Evolutionary conservation across 2,797 vertebrate genomes (phyloP).

Genomic region (Centroberyx gerrardi): DNA sequence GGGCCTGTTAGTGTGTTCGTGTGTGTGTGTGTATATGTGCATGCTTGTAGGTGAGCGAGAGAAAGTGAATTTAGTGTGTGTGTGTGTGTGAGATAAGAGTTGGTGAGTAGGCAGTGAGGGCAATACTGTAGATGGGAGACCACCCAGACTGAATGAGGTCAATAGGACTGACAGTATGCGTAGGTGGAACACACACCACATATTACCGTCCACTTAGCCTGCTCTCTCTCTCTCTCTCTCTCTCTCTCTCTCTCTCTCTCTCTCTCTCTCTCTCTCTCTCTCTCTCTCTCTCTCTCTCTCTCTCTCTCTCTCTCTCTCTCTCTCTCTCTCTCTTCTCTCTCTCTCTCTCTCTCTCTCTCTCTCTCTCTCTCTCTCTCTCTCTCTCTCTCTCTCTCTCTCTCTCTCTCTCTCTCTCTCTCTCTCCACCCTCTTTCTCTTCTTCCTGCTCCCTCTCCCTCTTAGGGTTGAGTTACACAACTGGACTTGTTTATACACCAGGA

Average conservation of each 20-base stretch:
- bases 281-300: constrained; percentile 18
- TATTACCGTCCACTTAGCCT: constrained; percentile 72
- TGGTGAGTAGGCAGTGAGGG: constrained; percentile 53
- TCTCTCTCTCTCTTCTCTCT: constrained; percentile 10
- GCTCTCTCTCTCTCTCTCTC: constrained; percentile 45
- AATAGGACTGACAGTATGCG: constrained; percentile 58
- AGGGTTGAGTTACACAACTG: constrained; percentile 22
- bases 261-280: background rate
- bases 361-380: constrained; percentile 13
- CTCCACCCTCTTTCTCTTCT: constrained; percentile 22
- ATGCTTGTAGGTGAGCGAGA: background rate
- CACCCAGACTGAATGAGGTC: constrained; percentile 75
- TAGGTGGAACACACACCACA: constrained; percentile 60
- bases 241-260: background rate
- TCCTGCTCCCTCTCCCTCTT: constrained; percentile 21
- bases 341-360: constrained; percentile 20
- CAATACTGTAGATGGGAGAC: constrained; percentile 56
- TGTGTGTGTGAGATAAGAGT: constrained; percentile 20
- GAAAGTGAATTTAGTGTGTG: background rate
- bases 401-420: constrained; percentile 26
- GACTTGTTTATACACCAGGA: background rate
- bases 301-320: constrained; percentile 13
- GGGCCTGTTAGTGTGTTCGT: too few relatives aligned
- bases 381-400: constrained; percentile 20
- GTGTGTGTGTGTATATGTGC: background rate